Evolutionary conservation across 2,113 vertebrate species (phyloP), one percentile per base, ranked within the genome.

Genomic region (Pteropus alecto): DNA sequence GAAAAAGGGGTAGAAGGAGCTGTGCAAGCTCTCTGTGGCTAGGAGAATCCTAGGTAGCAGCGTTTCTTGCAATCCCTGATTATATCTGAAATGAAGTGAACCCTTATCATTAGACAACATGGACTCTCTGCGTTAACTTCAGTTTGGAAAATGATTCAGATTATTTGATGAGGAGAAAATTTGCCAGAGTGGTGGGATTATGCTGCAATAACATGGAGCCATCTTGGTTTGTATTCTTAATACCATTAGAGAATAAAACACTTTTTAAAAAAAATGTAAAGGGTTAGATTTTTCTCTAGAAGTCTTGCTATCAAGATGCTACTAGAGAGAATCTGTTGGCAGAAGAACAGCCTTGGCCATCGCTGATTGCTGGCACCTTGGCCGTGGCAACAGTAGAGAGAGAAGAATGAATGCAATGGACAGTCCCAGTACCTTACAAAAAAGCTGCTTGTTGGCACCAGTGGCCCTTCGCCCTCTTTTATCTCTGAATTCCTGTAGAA

Each of bases 401-500:
- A 78, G 65, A 41, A 58, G 81, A 28, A 13, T 16, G 63, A 63
- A 48, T 22, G 22, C 14, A 43, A 24, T 21, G 18, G 18, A 12
- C 9, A 68, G 60, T 70, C 46, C 46, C 38, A 38, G 11, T 1
- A 14, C 76, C 60, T 84, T 8, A 2, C 7, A 16, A 30, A 76
- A 48, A 95, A 93, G 56, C 33, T 63, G 65, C 24, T 87, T 24
- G 28, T 51, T 87, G 43, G 71, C 51, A 65, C 11, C 30, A 12
- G 41, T 16, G 33, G 71, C 58, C 51, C 51, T 85, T 60, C 46
- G 18, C 61, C 65, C 58, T 43, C 22, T n/a, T 77, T 43, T 10
- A 3, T 35, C 51, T 95, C 16, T 48, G 30, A 95, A 81, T 93
- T 63, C 70, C 76, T 84, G 26, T 1, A 78, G 84, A 56, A 79